phyloP scores from a whole-genome alignment of 2,113 vertebrate species.

The Dicaeum eximium region DNA sequence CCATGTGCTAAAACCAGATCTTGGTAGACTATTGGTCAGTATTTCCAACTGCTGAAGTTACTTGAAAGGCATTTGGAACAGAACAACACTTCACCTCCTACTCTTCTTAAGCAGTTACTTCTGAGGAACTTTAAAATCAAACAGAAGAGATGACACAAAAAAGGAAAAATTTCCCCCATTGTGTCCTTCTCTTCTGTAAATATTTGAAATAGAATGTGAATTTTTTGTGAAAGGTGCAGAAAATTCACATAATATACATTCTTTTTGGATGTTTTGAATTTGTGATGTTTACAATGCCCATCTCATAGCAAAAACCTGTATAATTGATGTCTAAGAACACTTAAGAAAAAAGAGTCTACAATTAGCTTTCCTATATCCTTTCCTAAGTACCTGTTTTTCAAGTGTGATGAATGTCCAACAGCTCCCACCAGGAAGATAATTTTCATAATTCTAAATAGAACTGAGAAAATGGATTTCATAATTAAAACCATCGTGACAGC shows the following conservation, averaged over 20 bases:
- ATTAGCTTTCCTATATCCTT: not conserved
- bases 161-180: accelerated
- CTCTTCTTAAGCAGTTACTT: not conserved
- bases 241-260: not conserved
- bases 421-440: not conserved
- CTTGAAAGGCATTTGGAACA: not conserved
- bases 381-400: not conserved
- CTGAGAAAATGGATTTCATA: not conserved
- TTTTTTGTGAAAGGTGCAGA: not conserved
- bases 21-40: not conserved
- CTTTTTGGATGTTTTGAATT: not conserved
- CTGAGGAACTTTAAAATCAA: not conserved
- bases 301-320: not conserved
- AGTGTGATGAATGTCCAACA: not conserved
- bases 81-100: not conserved
- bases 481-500: not conserved
- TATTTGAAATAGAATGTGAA: not conserved
- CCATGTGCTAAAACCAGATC: not conserved
- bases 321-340: not conserved
- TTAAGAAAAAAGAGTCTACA: not conserved
- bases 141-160: not conserved
- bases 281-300: not conserved
- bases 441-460: not conserved
- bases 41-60: not conserved
- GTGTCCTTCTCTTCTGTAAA: not conserved